Percentiles rank a stretch among this genome's conserved stretches.
Conservation (phyloP, 2,797 vertebrate species). For the Catamblyrhynchus diadema region DNA sequence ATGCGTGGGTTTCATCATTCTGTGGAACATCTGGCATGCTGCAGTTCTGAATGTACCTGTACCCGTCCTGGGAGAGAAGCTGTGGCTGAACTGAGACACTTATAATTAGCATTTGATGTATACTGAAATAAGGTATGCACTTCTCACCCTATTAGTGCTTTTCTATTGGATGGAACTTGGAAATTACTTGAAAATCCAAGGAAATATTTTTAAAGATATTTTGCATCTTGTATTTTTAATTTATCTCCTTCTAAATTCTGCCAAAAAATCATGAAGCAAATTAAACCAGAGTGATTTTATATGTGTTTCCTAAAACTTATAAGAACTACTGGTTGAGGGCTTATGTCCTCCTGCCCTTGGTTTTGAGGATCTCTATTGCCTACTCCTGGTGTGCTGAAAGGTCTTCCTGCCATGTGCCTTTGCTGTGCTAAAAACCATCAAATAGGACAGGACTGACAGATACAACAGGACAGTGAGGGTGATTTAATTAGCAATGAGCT, state of each 20-base stretch:
- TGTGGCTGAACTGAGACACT: background rate
- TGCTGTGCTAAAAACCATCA: background rate
- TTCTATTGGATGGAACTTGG: background rate
- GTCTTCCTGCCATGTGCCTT: background rate
- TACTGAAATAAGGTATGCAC: background rate
- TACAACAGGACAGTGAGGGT: background rate
- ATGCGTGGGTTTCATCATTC: background rate
- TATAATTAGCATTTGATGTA: background rate
- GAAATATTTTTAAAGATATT: background rate
- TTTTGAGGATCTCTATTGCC: background rate
- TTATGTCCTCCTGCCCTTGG: background rate
- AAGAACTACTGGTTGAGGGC: background rate
- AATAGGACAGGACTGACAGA: background rate
- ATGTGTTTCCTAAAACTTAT: background rate
- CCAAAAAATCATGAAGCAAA: background rate
- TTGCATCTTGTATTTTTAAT: background rate
- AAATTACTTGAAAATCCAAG: background rate
- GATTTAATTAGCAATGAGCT: background rate
- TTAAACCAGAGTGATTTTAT: background rate
- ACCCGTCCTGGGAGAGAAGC: background rate
- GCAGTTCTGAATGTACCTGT: background rate
- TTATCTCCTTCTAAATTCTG: background rate
- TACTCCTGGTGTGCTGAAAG: background rate
- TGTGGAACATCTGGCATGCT: background rate
- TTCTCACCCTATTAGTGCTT: background rate